Base-by-base conservation (phyloP, 2,888 invertebrate species). In the Sthenelais limicola region DNA sequence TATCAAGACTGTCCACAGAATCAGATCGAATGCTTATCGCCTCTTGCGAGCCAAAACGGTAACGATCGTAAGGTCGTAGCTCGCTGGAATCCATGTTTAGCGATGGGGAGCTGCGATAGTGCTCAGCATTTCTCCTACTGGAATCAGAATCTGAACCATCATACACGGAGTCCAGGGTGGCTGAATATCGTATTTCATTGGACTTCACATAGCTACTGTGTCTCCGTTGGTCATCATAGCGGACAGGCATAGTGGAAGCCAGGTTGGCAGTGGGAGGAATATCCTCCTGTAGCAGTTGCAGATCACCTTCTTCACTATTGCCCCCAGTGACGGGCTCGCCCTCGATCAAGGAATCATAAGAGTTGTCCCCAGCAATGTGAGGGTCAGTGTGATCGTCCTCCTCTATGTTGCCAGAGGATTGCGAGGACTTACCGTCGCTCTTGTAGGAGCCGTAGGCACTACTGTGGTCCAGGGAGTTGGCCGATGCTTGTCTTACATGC, bases 1-100 rank as follows among this genome's bases (percentile, higher is more conserved):
- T 84, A 66, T 84, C 84, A 58, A 80, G 74, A 75, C 84, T 84
- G 77, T 85, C 85, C 0, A 80, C 80, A 15, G 84, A 83, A 3
- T 82, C 82, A 32, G 82, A 81, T 47, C 83, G 71, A 33, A 78
- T 75, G 71, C 54, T 56, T 35, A 33, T 66, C 15, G 66, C 62
- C 24, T 71, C 66, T 28, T 62, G 62, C 32, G 35, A 51, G 26
- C 72, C 72, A 24, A 66, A 66, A 21, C 67, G 48, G 49, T 62
- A 48, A 28, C 32, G 26, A 12, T 67, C 72, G 26, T 66, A 38
- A 18, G 18, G 9, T 21, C 24, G 48, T 43, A 9, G 9, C 18
- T 43, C 43, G 18, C 18, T 43, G 18, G 9, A 43, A 43, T 43
- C 18, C 18, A 18, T 49, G 9, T 21, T 4, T 7, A 35, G 35